phyloP scores from a whole-genome alignment of 2,888 invertebrate genomes.

The Cyclophora punctaria region DNA sequence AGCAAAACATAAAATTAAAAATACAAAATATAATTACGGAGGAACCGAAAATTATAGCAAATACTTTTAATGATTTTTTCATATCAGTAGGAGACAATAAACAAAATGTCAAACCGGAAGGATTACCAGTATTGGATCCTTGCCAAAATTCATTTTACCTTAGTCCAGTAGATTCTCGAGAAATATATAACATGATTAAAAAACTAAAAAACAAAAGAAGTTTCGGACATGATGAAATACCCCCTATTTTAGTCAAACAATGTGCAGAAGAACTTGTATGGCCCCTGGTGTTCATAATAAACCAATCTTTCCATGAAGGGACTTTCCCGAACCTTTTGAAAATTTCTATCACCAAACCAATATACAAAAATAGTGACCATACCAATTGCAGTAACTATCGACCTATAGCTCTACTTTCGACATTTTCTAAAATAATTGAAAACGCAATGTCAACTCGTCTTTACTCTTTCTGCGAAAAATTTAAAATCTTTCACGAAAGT shows the following conservation, averaged over 20 bases:
- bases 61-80: neutral
- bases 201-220: conserved; percentile 11
- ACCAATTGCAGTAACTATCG: conserved; percentile 10
- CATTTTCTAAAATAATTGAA: conserved; percentile 6
- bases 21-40: neutral
- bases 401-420: conserved; percentile 11
- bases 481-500: conserved; percentile 1
- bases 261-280: conserved; percentile 4
- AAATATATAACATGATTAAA: conserved; percentile 3
- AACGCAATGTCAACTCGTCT: conserved; percentile 2
- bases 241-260: conserved; percentile 4
- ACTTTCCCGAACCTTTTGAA: conserved; percentile 8
- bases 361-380: conserved; percentile 8
- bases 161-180: neutral
- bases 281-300: conserved; percentile 2
- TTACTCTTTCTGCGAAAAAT: conserved; percentile 3
- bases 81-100: neutral
- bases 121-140: no score
- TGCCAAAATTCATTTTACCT: neutral
- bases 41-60: neutral
- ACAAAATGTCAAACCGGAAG: neutral
- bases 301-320: conserved; percentile 8
- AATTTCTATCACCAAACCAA: conserved; percentile 8
- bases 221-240: conserved; percentile 9
- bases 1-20: neutral